Base-by-base conservation (phyloP, 2,888 invertebrate genomes). In the Polyommatus iphigenia region DNA sequence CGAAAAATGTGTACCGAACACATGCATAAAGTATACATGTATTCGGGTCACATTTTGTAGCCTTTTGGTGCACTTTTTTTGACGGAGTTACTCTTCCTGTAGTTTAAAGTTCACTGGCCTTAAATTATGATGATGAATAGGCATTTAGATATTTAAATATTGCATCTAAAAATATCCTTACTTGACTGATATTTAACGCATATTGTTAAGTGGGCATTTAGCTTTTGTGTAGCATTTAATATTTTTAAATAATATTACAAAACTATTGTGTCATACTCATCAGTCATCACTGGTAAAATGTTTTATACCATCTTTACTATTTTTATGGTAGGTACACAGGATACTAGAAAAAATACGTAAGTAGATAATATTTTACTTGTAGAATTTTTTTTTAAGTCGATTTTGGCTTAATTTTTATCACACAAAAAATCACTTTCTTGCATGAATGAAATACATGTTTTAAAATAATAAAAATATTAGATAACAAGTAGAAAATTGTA, bases 401-500 rank as follows among this genome's bases (percentile, higher is more conserved):
- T 46, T 46, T 46, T 13, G 10, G 3, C 46, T 46, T 46, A 10
- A 46, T 46, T 46, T 46, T 46, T 46, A 46, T 46, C 46, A 46
- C 10, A 46, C 46, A 36, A 57, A 46, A 76, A 41, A 29, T 62
- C n/a, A 24, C 15, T 10, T 67, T 36, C 1, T 36, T 36, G 36
- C 36, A 36, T 36, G 36, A 36, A 36, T 36, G 7, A 7, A 36
- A 36, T 36, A 36, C 36, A 36, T 36, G 36, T 36, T 36, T 36
- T 36, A 36, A 36, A 36, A 36, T 36, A 6, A 36, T 36, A 36
- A 36, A 36, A 36, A 36, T n/a, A 32, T 36, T 62, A 41, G 46
- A 29, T 2, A 24, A 41, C 15, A 46, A 29, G 50, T 75, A 75
- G 54, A 29, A 75, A 29, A 75, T 54, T 75, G 75, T 24, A 50